phyloP scores from a whole-genome alignment of 2,888 invertebrate genomes.

The Dolichomitus sp. region DNA sequence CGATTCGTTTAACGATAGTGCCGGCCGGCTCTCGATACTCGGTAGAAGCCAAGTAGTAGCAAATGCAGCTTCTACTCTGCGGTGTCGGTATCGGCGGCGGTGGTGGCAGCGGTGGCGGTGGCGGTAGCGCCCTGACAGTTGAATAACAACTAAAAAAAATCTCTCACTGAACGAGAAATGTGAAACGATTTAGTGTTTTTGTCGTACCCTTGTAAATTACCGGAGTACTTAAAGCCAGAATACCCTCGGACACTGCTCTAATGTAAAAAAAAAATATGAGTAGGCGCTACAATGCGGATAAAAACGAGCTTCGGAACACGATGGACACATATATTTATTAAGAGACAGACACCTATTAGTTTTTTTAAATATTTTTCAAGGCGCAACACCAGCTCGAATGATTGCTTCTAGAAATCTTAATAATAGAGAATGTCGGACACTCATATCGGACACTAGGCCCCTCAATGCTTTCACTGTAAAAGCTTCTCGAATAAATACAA shows the following conservation, averaged over 20 bases:
- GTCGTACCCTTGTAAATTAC: slow-evolving; percentile 58
- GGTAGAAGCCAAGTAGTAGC: slow-evolving; percentile 17
- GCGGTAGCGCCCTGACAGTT: slow-evolving; percentile 10
- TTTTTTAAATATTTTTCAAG: not conserved
- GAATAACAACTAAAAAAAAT: slow-evolving; percentile 9
- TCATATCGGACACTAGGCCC: not conserved
- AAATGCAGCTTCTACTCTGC: slow-evolving; percentile 17
- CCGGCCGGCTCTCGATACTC: slow-evolving; percentile 20
- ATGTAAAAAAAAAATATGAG: slow-evolving; percentile 2
- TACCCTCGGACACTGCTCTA: slow-evolving; percentile 25
- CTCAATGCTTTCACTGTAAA: not conserved
- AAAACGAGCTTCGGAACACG: slow-evolving; percentile 15
- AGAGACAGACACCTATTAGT: not conserved
- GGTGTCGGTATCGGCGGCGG: slow-evolving; percentile 18
- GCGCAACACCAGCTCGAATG: too few species aligned
- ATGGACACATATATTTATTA: slow-evolving; percentile 22
- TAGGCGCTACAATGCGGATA: not conserved
- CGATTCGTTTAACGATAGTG: slow-evolving; percentile 66
- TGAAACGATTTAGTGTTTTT: slow-evolving; percentile 65
- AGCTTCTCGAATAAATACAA: not conserved
- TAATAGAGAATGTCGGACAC: not conserved
- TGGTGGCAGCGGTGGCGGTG: not conserved
- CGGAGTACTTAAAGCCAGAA: slow-evolving; percentile 35
- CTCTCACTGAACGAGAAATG: slow-evolving; percentile 42
- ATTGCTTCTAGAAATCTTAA: not conserved